These are phyloP conservation scores for Microplitis demolitor DNA, from an alignment of 1,140 invertebrate species.

Conservation along the genomic window DNA sequence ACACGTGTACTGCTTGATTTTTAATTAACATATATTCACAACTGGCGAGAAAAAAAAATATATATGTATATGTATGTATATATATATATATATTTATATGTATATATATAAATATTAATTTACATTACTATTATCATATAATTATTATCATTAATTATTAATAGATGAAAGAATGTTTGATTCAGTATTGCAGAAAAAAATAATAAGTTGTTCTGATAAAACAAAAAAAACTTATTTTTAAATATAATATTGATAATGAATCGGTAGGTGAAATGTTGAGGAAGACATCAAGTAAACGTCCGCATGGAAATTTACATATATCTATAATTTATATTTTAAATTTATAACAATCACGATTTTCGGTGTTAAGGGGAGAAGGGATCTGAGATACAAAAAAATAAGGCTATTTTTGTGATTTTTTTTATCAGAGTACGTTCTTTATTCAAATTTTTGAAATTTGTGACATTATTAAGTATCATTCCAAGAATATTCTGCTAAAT, in stretches of 20 bases:
- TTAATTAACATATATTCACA: neutral
- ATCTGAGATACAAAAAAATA: too few species aligned
- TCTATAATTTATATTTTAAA: neutral
- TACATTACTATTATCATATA: neutral
- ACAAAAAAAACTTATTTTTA: neutral
- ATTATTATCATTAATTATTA: neutral
- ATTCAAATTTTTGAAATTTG: too few species aligned
- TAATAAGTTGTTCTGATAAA: neutral
- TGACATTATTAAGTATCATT: too few species aligned
- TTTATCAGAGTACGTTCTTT: too few species aligned
- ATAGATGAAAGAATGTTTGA: neutral
- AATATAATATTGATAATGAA: too few species aligned
- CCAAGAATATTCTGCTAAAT: too few species aligned
- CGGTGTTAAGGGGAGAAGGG: too few species aligned
- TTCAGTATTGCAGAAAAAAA: neutral
- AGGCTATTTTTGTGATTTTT: too few species aligned
- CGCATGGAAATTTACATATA: neutral
- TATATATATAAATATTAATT: constrained; percentile 1
- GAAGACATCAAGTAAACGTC: neutral
- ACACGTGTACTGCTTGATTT: neutral
- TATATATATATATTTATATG: neutral
- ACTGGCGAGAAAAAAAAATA: neutral
- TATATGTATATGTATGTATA: neutral
- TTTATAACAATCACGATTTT: neutral
- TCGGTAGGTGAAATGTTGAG: neutral